A percentile compares a stretch with the other conserved stretches of the same genome.
Conservation (phyloP, 2,888 invertebrate genomes). For the Conops quadrifasciatus region DNA sequence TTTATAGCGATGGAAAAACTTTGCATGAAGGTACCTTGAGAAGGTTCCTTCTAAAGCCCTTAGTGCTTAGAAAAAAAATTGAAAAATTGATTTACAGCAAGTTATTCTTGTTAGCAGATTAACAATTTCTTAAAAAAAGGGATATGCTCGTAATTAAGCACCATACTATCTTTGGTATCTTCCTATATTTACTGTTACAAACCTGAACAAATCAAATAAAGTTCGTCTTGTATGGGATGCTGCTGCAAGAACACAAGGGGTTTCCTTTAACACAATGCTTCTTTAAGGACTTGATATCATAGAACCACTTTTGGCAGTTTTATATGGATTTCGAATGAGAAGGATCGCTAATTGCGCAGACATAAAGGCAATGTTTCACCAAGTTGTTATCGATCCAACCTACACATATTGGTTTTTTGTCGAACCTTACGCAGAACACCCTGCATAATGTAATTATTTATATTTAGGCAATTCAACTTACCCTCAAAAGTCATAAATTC, state of each 20-base stretch:
- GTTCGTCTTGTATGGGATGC: constrained; percentile 5
- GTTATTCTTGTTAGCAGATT: background rate
- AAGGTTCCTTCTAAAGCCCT: no score
- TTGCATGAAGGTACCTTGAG: background rate
- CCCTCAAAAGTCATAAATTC: no score
- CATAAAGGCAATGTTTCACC: constrained; percentile 39
- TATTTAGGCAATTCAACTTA: no score
- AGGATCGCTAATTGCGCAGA: constrained; percentile 25
- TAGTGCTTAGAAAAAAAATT: background rate
- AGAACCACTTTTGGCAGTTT: constrained; percentile 21
- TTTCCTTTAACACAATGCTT: constrained; percentile 31
- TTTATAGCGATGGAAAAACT: background rate
- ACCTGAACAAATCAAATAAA: constrained; percentile 10
- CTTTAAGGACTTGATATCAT: constrained; percentile 29
- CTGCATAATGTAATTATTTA: no score
- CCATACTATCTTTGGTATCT: background rate
- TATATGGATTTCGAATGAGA: constrained; percentile 34
- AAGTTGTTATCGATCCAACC: constrained; percentile 32
- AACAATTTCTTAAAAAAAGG: background rate
- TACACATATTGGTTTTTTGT: no score
- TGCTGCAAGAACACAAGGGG: background rate
- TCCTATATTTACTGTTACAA: background rate
- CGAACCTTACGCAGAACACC: no score
- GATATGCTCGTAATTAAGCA: background rate
- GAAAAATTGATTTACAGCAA: background rate